These are phyloP conservation scores for Lepisosteus oculatus DNA, from an alignment of 2,113 vertebrate genomes.

Conservation along the genomic window DNA sequence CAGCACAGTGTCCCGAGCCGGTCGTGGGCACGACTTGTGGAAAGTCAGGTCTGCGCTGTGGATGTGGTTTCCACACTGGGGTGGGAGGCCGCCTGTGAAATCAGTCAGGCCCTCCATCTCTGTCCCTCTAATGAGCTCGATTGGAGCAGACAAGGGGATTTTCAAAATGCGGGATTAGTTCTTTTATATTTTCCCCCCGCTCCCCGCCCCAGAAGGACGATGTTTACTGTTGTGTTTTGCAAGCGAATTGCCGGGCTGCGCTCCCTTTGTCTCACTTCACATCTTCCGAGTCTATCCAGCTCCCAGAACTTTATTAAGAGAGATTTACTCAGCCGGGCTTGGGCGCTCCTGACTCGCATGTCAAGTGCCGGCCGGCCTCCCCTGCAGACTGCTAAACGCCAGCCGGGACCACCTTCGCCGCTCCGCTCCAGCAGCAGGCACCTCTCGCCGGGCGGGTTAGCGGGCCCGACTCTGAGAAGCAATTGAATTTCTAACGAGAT, in stretches of 20 bases:
- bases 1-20: no score
- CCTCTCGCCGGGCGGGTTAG: conserved; percentile 34
- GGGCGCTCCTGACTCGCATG: conserved; percentile 33
- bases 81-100: no score
- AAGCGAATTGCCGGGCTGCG: conserved; percentile 3
- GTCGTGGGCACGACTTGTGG: no score
- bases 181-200: no score
- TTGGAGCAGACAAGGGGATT: no score
- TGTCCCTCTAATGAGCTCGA: no score
- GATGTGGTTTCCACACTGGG: no score
- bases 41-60: no score
- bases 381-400: conserved; percentile 27
- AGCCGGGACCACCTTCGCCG: conserved; percentile 29
- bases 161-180: no score
- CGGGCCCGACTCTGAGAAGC: conserved; percentile 31
- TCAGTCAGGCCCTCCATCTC: no score
- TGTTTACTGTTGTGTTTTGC: no score
- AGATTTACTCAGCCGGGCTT: conserved; percentile 30
- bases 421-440: conserved; percentile 44
- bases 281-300: conserved; percentile 11
- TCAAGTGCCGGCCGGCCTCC: conserved; percentile 28
- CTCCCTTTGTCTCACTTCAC: conserved; percentile 4
- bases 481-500: conserved; percentile 53
- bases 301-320: conserved; percentile 40
- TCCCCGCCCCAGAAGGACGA: no score